Evolutionary conservation across 2,797 vertebrate species (phyloP), one percentile per base, ranked within the genome.

Genomic region (Triplophysa bombifrons): DNA sequence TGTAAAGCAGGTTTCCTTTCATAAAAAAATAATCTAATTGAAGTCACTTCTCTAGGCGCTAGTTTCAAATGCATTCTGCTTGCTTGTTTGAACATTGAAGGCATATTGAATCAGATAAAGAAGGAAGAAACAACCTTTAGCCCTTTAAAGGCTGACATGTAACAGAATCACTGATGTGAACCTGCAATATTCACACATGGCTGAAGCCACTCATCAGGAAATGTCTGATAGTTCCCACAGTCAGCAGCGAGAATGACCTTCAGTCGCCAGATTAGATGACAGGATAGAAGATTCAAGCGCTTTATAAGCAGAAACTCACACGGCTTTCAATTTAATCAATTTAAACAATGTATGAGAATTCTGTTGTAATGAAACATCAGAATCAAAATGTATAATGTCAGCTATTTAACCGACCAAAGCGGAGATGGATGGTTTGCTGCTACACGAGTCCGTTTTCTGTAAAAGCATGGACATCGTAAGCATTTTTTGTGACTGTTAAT

Each of bases 231-330:
- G 89, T 88, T 91, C 89, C 85, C 84, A 61, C 60, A 61, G 25
- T 61, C 60, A 90, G 87, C 86, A 86, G 85, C 81, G 73, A 84
- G 73, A 82, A 75, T 92, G 90, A 93, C 92, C 90, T 92, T 93
- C 90, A 89, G 83, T 71, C 75, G 65, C 84, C 50, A 72, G 82
- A 83, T 81, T 80, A 83, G 79, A 74, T 76, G 79, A 76, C 69
- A 70, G 79, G 74, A 85, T 73, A 71, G 70, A 81, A 84, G 80
- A 80, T 80, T 82, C 53, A 38, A 48, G 55, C 66, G 69, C 60
- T 65, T 67, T 30, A 69, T 83, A 53, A 82, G 78, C 76, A 60
- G 80, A 86, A 83, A 64, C 81, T 55, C 55, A 75, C 22, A 69
- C 76, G 46, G 83, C 83, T 83, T 89, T 89, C 86, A 88, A 87